Base-by-base conservation (phyloP, 2,113 vertebrate genomes). In the Hyperopisus bebe region DNA sequence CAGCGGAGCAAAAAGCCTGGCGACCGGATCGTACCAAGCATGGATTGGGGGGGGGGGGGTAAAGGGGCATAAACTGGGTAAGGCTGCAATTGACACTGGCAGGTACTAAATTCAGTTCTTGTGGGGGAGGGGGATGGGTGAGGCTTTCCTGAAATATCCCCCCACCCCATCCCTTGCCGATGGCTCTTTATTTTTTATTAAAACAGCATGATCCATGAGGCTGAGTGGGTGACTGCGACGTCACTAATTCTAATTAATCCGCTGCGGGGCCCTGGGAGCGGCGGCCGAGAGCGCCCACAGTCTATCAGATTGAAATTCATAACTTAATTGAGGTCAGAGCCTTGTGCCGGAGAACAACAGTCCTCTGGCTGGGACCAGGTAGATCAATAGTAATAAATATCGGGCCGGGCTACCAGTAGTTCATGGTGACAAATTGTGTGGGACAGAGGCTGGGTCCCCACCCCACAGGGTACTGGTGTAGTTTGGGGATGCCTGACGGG, bases 291-390 rank as follows among this genome's bases (percentile, higher is more conserved):
- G 97, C 97, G 96, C 96, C 97, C 93, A 94, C 96, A 97, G 98
- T 99, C 98, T 98, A 99, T 99, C 95, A 97, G 97, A 99, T 98
- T 98, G 97, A 98, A 98, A 99, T 99, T 99, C 98, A 99, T 99
- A 99, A 99, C 97, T 98, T 99, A 99, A 99, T 99, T 99, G 98
- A 99, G 98, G 98, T 98, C 98, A 98, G 96, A 98, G 97, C 97
- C 97, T 96, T 92, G 93, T 96, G 96, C 96, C 96, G 95, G 95
- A 97, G 97, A 98, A 98, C 98, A 98, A 98, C 98, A 98, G 97
- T 98, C 97, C 97, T 47, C 96, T 97, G 94, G 92, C 97, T 96
- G 94, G 96, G 97, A 97, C 96, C 97, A 97, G 95, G 95, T 94
- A 96, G 97, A 99, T 99, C 98, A 98, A 99, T 99, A 99, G 96